Evolutionary conservation across 2,888 invertebrate genomes (phyloP).

Genomic region (Crossocerus cetratus): DNA sequence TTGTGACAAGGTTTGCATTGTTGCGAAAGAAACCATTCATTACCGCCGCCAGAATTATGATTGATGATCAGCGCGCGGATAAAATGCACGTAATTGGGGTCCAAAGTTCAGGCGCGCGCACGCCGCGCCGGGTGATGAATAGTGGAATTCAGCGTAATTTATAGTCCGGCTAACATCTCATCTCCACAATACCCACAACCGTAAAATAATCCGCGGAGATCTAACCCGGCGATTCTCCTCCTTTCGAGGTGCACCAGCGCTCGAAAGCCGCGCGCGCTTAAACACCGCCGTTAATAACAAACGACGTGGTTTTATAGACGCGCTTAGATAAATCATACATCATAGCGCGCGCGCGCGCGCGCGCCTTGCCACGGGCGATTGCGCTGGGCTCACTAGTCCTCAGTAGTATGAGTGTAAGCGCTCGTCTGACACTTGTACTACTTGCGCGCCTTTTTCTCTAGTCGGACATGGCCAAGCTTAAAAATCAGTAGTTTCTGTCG

Average conservation of each 20-base stretch:
- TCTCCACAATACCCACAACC: slow-evolving; percentile 45
- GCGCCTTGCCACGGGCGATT: no score
- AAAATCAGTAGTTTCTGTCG: no score
- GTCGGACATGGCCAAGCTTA: no score
- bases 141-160: slow-evolving; percentile 50
- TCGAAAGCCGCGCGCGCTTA: slow-evolving; percentile 30
- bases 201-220: slow-evolving; percentile 42
- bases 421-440: no score
- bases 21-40: slow-evolving; percentile 45
- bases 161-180: slow-evolving; percentile 44
- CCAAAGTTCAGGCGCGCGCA: slow-evolving; percentile 42
- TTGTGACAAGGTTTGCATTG: slow-evolving; percentile 50
- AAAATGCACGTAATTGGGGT: slow-evolving; percentile 53
- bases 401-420: no score
- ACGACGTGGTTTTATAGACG: slow-evolving; percentile 18
- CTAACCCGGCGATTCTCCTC: slow-evolving; percentile 20
- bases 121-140: slow-evolving; percentile 44
- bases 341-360: not conserved
- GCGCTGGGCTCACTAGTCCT: no score
- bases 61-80: slow-evolving; percentile 40
- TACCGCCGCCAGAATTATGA: slow-evolving; percentile 38
- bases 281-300: slow-evolving; percentile 39
- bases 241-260: not conserved
- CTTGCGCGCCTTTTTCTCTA: no score
- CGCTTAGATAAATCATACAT: not conserved